Conservation (phyloP, 2,797 vertebrate species). For the Rhyacichthys aspro region DNA sequence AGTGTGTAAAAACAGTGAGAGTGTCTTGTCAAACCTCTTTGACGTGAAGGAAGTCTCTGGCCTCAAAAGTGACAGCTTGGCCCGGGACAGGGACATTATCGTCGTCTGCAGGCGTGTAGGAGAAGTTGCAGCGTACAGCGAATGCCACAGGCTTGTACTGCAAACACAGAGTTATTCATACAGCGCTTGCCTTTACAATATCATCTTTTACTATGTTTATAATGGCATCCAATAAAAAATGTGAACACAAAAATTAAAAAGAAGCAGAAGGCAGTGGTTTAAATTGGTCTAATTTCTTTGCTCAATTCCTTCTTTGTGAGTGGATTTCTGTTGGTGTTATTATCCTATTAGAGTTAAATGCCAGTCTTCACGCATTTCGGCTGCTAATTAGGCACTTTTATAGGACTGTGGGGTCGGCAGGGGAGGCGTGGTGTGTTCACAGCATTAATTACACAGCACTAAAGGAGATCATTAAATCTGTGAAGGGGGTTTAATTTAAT, state of each 20-base stretch:
- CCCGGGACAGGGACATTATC: constrained; percentile 95
- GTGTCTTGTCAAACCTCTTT: constrained; percentile 88
- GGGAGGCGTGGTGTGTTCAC: constrained; percentile 33
- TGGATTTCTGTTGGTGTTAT: too few species aligned
- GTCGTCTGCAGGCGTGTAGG: constrained; percentile 93
- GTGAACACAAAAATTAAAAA: too few species aligned
- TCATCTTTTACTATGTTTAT: too few species aligned
- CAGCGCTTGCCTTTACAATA: too few species aligned
- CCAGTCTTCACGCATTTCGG: too few species aligned
- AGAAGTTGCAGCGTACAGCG: constrained; percentile 97
- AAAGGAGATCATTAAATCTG: constrained; percentile 50
- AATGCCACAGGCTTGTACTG: constrained; percentile 90
- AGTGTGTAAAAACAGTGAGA: too few species aligned
- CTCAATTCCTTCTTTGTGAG: too few species aligned
- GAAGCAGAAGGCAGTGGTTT: too few species aligned
- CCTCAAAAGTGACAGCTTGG: constrained; percentile 95
- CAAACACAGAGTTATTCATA: constrained; percentile 11
- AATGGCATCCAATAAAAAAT: constrained; percentile 33
- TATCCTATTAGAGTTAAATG: too few species aligned
- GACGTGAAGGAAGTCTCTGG: constrained; percentile 97
- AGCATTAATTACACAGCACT: constrained; percentile 60
- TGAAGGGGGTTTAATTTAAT: constrained; percentile 54
- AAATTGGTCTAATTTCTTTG: too few species aligned
- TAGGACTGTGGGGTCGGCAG: constrained; percentile 41
- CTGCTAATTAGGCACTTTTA: constrained; percentile 65